Evolutionary conservation across 2,113 vertebrate genomes (phyloP).

Genomic region (Lampris megalopsis): DNA sequence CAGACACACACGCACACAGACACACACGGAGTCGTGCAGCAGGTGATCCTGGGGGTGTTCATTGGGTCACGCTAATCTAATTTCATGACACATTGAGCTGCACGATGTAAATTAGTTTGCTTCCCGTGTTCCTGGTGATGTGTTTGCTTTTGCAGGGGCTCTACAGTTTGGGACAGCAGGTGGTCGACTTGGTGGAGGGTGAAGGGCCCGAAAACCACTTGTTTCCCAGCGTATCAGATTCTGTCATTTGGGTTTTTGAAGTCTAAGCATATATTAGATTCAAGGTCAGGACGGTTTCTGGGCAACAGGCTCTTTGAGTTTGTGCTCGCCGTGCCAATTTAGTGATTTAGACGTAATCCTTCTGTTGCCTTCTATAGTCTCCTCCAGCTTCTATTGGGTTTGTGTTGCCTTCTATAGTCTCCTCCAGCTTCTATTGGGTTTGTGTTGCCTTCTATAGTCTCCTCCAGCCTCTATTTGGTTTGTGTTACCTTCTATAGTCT

Average conservation of each 20-base stretch:
- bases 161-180: constrained; percentile 62
- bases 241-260: constrained; percentile 42
- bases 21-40: constrained; percentile 11
- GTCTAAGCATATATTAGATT: constrained; percentile 32
- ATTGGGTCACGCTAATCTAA: constrained; percentile 73
- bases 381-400: constrained; percentile 2
- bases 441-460: no score
- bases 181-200: constrained; percentile 65
- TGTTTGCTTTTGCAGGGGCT: constrained; percentile 61
- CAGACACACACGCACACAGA: constrained; percentile 1
- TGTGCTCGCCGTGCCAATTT: neutral
- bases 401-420: neutral
- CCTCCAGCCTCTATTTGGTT: no score
- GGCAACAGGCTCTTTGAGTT: constrained; percentile 7
- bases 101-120: constrained; percentile 65
- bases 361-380: neutral
- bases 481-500: no score
- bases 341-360: constrained; percentile 16
- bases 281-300: constrained; percentile 41
- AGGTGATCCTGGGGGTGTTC: constrained; percentile 51
- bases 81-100: constrained; percentile 62
- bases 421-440: no score
- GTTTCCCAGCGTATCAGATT: constrained; percentile 77
- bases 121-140: constrained; percentile 53
- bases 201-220: constrained; percentile 35